Conservation (phyloP, 2,888 invertebrate species). For the Anagyrus pseudococci region DNA sequence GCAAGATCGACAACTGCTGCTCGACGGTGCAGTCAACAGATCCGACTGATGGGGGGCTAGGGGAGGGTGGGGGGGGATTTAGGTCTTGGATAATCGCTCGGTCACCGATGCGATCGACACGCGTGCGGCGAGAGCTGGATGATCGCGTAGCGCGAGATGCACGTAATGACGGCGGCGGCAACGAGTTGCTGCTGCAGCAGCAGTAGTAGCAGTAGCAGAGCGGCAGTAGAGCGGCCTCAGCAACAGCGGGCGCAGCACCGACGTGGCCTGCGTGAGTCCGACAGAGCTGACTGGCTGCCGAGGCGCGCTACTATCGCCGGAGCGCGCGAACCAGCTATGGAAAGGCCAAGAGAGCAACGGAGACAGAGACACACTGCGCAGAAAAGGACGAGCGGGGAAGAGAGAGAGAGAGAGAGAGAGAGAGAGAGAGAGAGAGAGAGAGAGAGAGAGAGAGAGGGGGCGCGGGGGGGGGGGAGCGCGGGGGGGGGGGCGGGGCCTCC, state of each 20-base stretch:
- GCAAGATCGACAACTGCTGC: no score
- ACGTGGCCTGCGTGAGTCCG: slow-evolving; percentile 56
- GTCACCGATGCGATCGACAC: no score
- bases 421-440: slow-evolving; percentile 22
- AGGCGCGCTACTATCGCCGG: slow-evolving; percentile 46
- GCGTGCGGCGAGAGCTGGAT: background rate
- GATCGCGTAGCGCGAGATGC: background rate
- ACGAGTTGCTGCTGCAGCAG: slow-evolving; percentile 24
- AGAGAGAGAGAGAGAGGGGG: background rate
- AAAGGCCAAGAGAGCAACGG: no score
- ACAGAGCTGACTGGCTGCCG: slow-evolving; percentile 57
- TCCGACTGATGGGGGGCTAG: no score
- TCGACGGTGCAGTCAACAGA: no score
- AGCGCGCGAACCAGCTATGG: no score
- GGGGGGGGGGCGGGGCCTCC: slow-evolving; percentile 40
- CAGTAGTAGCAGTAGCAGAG: no score
- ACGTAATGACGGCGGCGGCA: background rate
- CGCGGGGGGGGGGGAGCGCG: background rate
- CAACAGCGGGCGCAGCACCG: slow-evolving; percentile 50
- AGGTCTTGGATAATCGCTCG: no score
- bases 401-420: slow-evolving; percentile 21
- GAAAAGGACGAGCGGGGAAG: no score
- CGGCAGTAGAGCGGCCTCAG: slow-evolving; percentile 36
- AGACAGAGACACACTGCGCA: background rate
- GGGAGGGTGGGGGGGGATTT: no score